phyloP scores from a whole-genome alignment of 2,113 vertebrate species.

The Pipra filicauda region DNA sequence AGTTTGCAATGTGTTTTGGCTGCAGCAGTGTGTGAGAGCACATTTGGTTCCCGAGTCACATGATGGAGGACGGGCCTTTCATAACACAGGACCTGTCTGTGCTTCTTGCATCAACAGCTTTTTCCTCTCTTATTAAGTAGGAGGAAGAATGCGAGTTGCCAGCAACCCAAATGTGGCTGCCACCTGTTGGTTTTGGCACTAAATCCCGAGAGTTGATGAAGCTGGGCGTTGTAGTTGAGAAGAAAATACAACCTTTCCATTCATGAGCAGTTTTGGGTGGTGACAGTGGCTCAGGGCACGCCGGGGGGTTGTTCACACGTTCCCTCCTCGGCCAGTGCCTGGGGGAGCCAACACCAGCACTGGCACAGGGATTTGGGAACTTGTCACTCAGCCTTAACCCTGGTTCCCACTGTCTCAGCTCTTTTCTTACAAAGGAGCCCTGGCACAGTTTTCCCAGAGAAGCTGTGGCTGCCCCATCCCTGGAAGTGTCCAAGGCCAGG shows the following conservation, averaged over 20 bases:
- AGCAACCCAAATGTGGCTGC: conserved; percentile 53
- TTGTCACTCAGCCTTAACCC: background rate
- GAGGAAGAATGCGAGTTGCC: conserved; percentile 54
- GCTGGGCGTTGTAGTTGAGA: background rate
- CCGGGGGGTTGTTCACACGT: background rate
- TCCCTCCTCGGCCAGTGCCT: background rate
- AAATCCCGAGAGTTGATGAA: conserved; percentile 10
- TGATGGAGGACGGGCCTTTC: conserved; percentile 30
- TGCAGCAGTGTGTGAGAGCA: conserved; percentile 39
- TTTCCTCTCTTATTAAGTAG: conserved; percentile 52
- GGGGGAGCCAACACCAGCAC: background rate
- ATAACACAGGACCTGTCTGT: conserved; percentile 39
- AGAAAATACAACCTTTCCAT: conserved; percentile 35
- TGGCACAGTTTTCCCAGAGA: background rate
- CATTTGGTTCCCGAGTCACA: conserved; percentile 57
- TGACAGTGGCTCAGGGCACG: background rate
- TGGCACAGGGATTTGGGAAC: background rate
- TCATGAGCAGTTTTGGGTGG: conserved; percentile 32
- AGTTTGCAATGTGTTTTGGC: conserved; percentile 48
- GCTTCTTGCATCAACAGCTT: conserved; percentile 32
- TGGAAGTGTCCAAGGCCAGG: background rate
- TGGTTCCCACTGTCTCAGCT: background rate
- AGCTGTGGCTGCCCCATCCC: background rate
- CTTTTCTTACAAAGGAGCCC: background rate
- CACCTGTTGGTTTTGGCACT: conserved; percentile 59